These are phyloP conservation scores for Eurois occulta DNA, from an alignment of 2,888 invertebrate genomes.

Conservation along the genomic window DNA sequence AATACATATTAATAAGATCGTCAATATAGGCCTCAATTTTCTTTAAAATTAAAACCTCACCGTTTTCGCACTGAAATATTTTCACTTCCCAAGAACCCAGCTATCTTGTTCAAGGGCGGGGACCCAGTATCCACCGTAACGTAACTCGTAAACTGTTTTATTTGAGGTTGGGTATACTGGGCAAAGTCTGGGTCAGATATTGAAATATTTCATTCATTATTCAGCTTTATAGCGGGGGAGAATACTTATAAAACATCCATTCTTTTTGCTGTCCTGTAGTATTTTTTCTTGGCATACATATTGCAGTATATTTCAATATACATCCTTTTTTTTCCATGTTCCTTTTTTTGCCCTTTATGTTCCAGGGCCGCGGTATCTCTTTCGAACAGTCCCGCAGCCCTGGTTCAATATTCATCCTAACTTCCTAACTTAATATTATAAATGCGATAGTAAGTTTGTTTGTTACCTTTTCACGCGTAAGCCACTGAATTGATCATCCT, in stretches of 20 bases:
- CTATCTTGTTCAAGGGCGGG: constrained; percentile 12
- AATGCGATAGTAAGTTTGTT: no score
- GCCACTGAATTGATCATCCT: no score
- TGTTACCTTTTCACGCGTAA: no score
- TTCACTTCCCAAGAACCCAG: constrained; percentile 10
- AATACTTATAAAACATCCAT: background rate
- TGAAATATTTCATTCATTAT: constrained; percentile 32
- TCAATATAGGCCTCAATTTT: no score
- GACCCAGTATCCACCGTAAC: background rate
- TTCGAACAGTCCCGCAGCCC: no score
- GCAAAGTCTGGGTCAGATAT: constrained; percentile 48
- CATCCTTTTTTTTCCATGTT: no score
- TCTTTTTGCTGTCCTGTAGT: background rate
- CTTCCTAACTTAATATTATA: no score
- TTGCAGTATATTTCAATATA: background rate
- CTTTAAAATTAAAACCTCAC: background rate
- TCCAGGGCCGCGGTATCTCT: no score
- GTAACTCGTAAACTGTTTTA: constrained; percentile 25
- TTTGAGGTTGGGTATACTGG: constrained; percentile 9
- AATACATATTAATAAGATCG: no score
- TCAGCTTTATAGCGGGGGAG: background rate
- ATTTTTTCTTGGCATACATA: background rate
- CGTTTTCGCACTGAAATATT: background rate
- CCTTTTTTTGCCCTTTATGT: no score
- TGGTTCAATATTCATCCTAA: background rate